A percentile compares a stretch with the other conserved stretches of the same genome.
Evolutionary conservation across 2,113 vertebrate genomes (phyloP).

Genomic region (Mixornis gularis): DNA sequence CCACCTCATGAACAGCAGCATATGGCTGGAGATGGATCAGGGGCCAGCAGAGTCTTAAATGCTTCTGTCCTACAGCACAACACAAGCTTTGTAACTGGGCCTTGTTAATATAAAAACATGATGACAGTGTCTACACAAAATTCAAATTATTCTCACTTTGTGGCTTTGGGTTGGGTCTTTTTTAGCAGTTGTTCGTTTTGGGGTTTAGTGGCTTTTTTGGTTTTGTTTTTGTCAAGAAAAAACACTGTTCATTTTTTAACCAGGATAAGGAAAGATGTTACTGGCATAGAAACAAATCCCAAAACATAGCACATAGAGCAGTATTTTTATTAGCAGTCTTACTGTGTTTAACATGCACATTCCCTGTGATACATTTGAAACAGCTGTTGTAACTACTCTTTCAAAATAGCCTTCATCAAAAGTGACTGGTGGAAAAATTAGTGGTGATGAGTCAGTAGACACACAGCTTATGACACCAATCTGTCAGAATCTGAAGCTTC

Average conservation of each 20-base stretch:
- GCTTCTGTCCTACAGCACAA: not conserved
- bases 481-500: constrained; percentile 3
- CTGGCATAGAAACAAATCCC: not conserved
- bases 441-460: not conserved
- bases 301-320: not conserved
- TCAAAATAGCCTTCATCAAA: constrained; percentile 4
- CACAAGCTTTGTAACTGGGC: not conserved
- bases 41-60: not conserved
- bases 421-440: constrained; percentile 6
- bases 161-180: not conserved
- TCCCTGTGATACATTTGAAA: not conserved
- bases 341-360: not conserved
- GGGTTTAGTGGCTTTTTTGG: not conserved
- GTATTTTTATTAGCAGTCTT: not conserved
- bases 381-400: not conserved
- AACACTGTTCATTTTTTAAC: not conserved
- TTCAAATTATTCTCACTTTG: not conserved
- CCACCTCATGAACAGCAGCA: not conserved
- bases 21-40: not conserved
- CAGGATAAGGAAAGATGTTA: not conserved
- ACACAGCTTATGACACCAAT: constrained; percentile 5
- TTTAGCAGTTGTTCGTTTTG: rapidly evolving
- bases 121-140: not conserved
- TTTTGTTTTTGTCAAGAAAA: not conserved
- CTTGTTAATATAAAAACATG: not conserved